Conservation (phyloP, 2,888 invertebrate species). For the Lepetodrilus schrolli region DNA sequence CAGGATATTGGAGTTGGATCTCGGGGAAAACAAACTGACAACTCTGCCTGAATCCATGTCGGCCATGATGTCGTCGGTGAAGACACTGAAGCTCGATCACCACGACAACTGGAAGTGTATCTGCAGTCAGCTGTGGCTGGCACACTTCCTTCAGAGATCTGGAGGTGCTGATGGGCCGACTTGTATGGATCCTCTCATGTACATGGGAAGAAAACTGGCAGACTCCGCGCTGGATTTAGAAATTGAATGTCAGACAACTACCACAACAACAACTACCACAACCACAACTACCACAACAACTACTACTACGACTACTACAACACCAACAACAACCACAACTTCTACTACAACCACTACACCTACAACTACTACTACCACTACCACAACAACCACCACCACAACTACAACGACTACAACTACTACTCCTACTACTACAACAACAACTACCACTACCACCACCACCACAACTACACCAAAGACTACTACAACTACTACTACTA, state of each 20-base stretch:
- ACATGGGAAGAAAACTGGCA: conserved; percentile 39
- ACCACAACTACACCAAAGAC: conserved; percentile 30
- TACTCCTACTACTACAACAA: conserved; percentile 24
- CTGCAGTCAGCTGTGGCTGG: conserved; percentile 57
- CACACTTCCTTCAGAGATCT: conserved; percentile 36
- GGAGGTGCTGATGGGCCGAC: background rate
- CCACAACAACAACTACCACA: conserved; percentile 41
- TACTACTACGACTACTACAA: background rate
- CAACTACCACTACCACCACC: conserved; percentile 24
- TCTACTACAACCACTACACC: background rate
- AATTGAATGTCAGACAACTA: conserved; percentile 40
- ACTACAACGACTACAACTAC: conserved; percentile 25
- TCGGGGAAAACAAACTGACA: conserved; percentile 44
- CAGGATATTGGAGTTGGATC: conserved; percentile 44
- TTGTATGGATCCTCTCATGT: conserved; percentile 33
- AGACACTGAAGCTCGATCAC: conserved; percentile 23
- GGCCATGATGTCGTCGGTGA: conserved; percentile 33
- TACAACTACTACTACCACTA: conserved; percentile 33
- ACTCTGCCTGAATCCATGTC: conserved; percentile 47
- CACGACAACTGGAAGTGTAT: conserved; percentile 52
- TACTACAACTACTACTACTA: conserved; percentile 21
- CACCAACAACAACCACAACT: background rate
- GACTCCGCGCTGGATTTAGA: conserved; percentile 38
- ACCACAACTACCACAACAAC: conserved; percentile 27
- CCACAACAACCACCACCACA: conserved; percentile 34